Percentiles rank a stretch among this genome's conserved stretches.
phyloP scores from a whole-genome alignment of 2,113 vertebrate genomes.

The Pterocles gutturalis region DNA sequence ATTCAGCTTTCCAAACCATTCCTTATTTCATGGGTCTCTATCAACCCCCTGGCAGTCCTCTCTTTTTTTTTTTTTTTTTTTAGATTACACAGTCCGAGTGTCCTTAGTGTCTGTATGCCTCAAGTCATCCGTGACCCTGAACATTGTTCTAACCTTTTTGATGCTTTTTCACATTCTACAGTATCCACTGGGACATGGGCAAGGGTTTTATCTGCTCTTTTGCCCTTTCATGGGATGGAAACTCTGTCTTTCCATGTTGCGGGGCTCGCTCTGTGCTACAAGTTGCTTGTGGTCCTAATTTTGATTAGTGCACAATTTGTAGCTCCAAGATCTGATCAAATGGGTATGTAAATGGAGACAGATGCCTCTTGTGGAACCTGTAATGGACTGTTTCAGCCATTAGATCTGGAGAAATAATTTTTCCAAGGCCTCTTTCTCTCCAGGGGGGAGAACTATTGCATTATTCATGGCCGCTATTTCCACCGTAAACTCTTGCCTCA shows the following conservation, averaged over 20 bases:
- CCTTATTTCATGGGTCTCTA: not conserved
- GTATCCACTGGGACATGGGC: not conserved
- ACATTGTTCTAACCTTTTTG: not conserved
- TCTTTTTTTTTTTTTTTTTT: not conserved
- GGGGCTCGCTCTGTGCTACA: not conserved
- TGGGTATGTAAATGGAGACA: constrained; percentile 43
- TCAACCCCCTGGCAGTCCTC: accelerated
- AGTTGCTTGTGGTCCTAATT: not conserved
- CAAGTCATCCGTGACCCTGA: not conserved
- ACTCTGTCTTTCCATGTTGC: not conserved
- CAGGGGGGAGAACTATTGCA: constrained; percentile 11
- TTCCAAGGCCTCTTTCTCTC: constrained; percentile 29
- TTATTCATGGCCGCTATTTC: constrained; percentile 41
- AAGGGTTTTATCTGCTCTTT: not conserved
- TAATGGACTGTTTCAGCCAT: constrained; percentile 49
- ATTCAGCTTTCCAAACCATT: not conserved
- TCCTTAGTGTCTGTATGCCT: not conserved
- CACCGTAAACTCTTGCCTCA: not conserved
- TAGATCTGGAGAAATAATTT: constrained; percentile 51
- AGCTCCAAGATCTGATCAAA: constrained; percentile 2
- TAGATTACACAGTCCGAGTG: not conserved
- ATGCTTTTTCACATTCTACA: not conserved
- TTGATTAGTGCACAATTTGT: not conserved
- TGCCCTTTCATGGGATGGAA: not conserved
- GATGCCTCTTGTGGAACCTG: constrained; percentile 37